Evolutionary conservation across 2,888 invertebrate species (phyloP).

Genomic region (Pogonocherus hispidulus): DNA sequence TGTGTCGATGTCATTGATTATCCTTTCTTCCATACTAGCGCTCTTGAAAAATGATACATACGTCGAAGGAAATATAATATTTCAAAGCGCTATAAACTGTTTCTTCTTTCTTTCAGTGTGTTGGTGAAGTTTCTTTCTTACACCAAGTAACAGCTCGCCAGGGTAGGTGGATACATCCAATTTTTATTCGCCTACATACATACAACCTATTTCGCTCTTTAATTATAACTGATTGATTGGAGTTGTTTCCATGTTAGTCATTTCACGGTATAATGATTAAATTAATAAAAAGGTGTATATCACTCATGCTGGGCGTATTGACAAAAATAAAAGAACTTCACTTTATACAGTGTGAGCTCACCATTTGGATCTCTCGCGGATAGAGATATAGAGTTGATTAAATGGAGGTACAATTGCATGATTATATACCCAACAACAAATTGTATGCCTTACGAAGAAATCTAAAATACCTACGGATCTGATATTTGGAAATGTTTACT

Average conservation of each 20-base stretch:
- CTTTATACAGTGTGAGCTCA: too few relatives aligned
- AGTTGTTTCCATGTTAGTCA: conserved; percentile 23
- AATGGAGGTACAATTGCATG: too few relatives aligned
- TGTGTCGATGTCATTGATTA: background rate
- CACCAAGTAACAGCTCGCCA: background rate
- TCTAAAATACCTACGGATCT: too few relatives aligned
- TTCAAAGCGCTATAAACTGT: conserved; percentile 35
- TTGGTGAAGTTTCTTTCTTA: background rate
- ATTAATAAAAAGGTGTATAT: background rate
- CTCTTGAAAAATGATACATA: conserved; percentile 32
- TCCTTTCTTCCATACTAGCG: conserved; percentile 14
- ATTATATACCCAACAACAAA: too few relatives aligned
- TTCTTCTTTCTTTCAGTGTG: conserved; percentile 3
- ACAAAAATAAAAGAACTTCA: conserved; percentile 14
- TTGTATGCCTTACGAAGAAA: too few relatives aligned
- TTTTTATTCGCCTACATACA: conserved; percentile 16
- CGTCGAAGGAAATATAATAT: conserved; percentile 40
- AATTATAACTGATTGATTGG: conserved; percentile 26
- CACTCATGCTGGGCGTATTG: conserved; percentile 10
- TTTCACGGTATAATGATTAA: conserved; percentile 18
- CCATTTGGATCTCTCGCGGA: too few relatives aligned
- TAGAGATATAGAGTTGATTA: too few relatives aligned
- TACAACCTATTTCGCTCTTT: conserved; percentile 9
- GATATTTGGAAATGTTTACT: too few relatives aligned
- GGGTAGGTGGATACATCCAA: conserved; percentile 25